Base-by-base conservation (phyloP, 2,797 vertebrate species). In the Argentina silus region DNA sequence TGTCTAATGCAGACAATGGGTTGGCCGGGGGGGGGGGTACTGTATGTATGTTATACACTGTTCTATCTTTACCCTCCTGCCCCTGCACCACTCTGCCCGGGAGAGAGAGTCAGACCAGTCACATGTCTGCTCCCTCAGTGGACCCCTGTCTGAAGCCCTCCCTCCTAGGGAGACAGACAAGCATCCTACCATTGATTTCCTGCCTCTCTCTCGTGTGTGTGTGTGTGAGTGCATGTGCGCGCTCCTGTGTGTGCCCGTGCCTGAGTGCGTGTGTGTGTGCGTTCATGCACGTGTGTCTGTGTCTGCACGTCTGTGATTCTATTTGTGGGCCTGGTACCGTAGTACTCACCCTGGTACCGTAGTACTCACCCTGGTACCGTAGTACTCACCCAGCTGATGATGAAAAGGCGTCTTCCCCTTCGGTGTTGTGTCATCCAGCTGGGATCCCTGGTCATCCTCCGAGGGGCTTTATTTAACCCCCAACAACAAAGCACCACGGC, bases 301-400 rank as follows among this genome's bases (percentile, higher is more conserved):
- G 45, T 21, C 12, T 48, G 44, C 80, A 76, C 50, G 48, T 69
- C 15, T 11, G 0, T 3, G 12, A 1, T 55, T 81, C 6, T 83
- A 70, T 79, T 81, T 55, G 7, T 50, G 74, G 36, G 70, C 4
- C 2, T 1, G 7, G 48, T 65, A 19, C n/a, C n/a, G 62, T 23
- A n/a, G 12, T 15, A 45, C 9, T 80, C 86, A 84, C n/a, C 84
- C 81, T 88, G 85, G 81, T 79, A 80, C 12, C 14, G 47, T 15
- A 78, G 71, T 79, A 63, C 75, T 76, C 51, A 57, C 62, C 0
- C 44, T n/a, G n/a, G 36, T 67, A 0, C 45, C 42, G 15, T 14
- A n/a, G 11, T 68, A 65, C 72, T 72, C 0, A 48, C 7, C 7
- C 11, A 2, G 47, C 27, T 36, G 27, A 36, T 36, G 27, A 36